Evolutionary conservation across 2,797 vertebrate species (phyloP), one percentile per base, ranked within the genome.

Genomic region (Liparis tanakae): DNA sequence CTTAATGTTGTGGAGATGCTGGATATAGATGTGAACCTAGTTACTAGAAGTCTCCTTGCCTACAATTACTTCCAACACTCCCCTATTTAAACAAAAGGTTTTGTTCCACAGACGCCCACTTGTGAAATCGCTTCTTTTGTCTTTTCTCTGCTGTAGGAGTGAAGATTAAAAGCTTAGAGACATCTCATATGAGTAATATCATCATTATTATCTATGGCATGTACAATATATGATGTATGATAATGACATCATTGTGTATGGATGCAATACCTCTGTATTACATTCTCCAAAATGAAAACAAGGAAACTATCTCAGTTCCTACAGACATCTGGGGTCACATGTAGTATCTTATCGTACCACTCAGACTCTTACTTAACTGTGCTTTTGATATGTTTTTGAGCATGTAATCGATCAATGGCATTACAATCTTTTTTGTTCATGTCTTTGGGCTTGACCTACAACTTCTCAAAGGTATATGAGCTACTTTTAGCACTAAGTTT

Each of bases 101-200:
- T 37, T 15, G 13, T 46, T 76, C 37, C 37, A 51, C 9, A 57
- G 18, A 70, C 67, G 43, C 60, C 55, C 43, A 64, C 46, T 65
- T 65, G 12, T 55, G 54, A 25, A 53, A 30, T 0, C 30, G 17
- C 25, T 34, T 51, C 34, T 13, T 63, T 68, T 9, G 37, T 63
- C 53, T 68, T 15, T 66, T 22, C 41, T 36, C 34, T 48, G 59
- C 46, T 59, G 59, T 0, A 3, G 1, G 20, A 50, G 41, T 20
- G 50, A 56, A 37, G 37, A 67, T 14, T 7, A 67, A 54, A 25
- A 34, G 10, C 18, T 15, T 22, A 39, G 22, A 50, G 15, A 8
- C 2, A 51, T 55, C 39, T 54, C 48, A 17, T 36, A 17, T 5
- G 48, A 60, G 14, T 8, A 37, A 30, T 8, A 37, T 37, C 17